phyloP scores from a whole-genome alignment of 2,113 vertebrate genomes.

The Psittacula cyanocephala region DNA sequence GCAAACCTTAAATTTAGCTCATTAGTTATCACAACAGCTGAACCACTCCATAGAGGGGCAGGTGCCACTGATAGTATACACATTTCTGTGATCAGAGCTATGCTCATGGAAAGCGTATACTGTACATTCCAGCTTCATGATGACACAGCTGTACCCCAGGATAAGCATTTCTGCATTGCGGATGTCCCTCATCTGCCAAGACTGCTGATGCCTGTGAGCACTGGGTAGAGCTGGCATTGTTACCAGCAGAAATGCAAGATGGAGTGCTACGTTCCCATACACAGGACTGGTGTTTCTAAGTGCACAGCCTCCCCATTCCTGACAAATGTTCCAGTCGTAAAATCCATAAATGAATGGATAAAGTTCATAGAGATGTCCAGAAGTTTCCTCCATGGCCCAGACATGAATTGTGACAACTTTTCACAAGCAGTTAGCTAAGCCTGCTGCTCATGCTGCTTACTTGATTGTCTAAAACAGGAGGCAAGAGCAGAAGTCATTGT shows the following conservation, averaged over 20 bases:
- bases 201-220: background rate
- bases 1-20: constrained; percentile 59
- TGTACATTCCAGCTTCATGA: constrained; percentile 61
- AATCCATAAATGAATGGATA: background rate
- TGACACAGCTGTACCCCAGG: constrained; percentile 59
- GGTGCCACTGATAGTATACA: constrained; percentile 11
- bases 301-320: background rate
- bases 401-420: background rate
- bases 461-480: background rate
- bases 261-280: background rate
- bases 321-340: background rate
- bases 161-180: constrained; percentile 10
- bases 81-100: constrained; percentile 28
- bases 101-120: background rate
- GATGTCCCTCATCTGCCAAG: constrained; percentile 34
- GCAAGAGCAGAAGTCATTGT: background rate
- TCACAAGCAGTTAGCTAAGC: background rate
- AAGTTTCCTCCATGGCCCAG: background rate
- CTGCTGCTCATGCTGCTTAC: background rate
- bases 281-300: background rate
- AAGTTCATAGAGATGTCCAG: background rate
- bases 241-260: background rate
- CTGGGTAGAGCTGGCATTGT: background rate
- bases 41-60: constrained; percentile 19
- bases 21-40: constrained; percentile 67